Percentiles rank a stretch among this genome's conserved stretches.
Evolutionary conservation across 35 echinoderm and acorn worm genomes (phyloP).

Genomic region (Patiria miniata): DNA sequence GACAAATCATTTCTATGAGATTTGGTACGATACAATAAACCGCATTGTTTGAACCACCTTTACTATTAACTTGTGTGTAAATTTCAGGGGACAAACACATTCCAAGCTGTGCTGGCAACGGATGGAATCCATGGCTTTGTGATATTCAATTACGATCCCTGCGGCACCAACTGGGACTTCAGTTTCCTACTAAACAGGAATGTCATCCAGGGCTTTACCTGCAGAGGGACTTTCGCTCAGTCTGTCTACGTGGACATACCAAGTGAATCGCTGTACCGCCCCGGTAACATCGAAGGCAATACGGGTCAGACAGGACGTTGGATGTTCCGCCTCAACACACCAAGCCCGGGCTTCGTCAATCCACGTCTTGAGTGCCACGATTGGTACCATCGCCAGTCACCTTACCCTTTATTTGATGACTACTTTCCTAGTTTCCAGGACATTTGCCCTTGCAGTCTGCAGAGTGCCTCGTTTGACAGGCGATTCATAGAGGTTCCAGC

Average conservation of each 20-base stretch:
- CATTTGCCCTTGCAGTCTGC: too few relatives aligned
- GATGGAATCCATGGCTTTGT: constrained; percentile 49
- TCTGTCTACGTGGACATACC: background rate
- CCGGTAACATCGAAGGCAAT: background rate
- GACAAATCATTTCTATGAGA: too few relatives aligned
- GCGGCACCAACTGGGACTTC: constrained; percentile 58
- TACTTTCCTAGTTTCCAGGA: too few relatives aligned
- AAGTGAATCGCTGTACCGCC: background rate
- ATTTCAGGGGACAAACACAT: constrained; percentile 49
- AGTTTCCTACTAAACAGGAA: background rate
- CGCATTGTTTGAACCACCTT: too few relatives aligned
- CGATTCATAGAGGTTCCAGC: too few relatives aligned
- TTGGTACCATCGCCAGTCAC: background rate
- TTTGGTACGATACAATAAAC: too few relatives aligned
- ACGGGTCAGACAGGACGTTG: background rate
- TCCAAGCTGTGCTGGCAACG: constrained; percentile 59
- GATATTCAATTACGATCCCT: constrained; percentile 62
- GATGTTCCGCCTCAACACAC: background rate
- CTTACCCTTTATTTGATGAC: too few relatives aligned
- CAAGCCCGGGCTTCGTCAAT: background rate
- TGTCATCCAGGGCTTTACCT: background rate
- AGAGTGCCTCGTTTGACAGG: too few relatives aligned
- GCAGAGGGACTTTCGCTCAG: background rate
- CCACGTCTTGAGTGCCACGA: background rate
- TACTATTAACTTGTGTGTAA: background rate